A percentile compares a stretch with the other conserved stretches of the same genome.
Evolutionary conservation across 2,888 invertebrate genomes (phyloP).

Genomic region (Flabesymbios commensalis): DNA sequence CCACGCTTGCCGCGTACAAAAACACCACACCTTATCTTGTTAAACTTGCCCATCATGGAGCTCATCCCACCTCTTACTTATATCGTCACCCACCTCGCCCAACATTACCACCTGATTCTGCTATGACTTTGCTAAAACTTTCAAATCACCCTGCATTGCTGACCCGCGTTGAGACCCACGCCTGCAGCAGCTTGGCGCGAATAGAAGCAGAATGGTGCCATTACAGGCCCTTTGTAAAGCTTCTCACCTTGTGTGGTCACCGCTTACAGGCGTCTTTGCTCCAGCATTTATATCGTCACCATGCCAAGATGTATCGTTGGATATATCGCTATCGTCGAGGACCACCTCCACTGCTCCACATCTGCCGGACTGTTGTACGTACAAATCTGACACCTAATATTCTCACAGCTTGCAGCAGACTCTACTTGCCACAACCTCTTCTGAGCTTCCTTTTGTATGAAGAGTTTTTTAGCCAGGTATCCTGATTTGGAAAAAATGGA

Average conservation of each 20-base stretch:
- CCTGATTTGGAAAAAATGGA: not conserved
- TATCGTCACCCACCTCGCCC: conserved; percentile 1
- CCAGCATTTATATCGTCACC: conserved; percentile 3
- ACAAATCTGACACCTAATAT: conserved; percentile 14
- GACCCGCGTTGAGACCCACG: conserved; percentile 10
- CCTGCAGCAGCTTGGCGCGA: conserved; percentile 2
- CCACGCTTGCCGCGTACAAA: conserved; percentile 9
- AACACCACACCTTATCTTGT: conserved; percentile 1
- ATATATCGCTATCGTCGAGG: not conserved
- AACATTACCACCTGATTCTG: conserved; percentile 11
- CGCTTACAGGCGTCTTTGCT: conserved; percentile 9
- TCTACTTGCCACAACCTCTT: not conserved
- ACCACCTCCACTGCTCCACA: conserved; percentile 8
- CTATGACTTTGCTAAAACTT: conserved; percentile 12
- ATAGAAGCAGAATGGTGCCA: not conserved
- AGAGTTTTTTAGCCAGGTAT: not conserved
- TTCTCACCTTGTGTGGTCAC: conserved; percentile 11
- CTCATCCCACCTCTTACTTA: conserved; percentile 3
- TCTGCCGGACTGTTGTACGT: conserved; percentile 10
- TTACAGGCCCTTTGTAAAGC: conserved; percentile 1
- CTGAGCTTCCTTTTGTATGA: not conserved
- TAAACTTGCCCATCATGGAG: conserved; percentile 5
- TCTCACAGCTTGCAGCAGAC: not conserved
- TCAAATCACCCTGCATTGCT: conserved; percentile 3
- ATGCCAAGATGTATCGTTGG: conserved; percentile 8